phyloP scores from a whole-genome alignment of 2,797 vertebrate species.

The Thalassophryne amazonica region DNA sequence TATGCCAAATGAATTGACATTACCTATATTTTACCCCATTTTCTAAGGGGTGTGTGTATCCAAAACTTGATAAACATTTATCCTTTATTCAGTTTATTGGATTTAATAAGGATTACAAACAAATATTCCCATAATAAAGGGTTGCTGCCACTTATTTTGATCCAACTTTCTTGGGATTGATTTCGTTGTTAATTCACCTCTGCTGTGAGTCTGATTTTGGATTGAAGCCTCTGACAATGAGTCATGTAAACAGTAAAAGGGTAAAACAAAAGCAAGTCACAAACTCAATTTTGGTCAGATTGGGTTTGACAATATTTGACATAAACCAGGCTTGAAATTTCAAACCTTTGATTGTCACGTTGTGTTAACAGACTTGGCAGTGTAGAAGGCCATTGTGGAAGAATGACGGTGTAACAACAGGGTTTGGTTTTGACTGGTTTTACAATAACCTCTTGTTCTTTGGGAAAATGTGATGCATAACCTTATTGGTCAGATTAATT shows the following conservation, averaged over 20 bases:
- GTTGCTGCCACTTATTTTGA: constrained; percentile 16
- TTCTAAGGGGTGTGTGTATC: too few species aligned
- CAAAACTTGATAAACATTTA: too few species aligned
- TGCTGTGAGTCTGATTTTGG: constrained; percentile 22
- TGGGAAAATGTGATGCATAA: not conserved
- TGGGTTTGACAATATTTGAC: constrained; percentile 4
- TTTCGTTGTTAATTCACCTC: constrained; percentile 46
- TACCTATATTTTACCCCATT: too few species aligned
- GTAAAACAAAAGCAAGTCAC: constrained; percentile 32
- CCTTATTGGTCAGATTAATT: too few species aligned
- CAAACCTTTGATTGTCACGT: too few species aligned
- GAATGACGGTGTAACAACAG: not conserved
- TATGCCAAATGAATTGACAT: too few species aligned
- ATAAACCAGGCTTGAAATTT: constrained; percentile 5
- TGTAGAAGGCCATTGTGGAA: constrained; percentile 11
- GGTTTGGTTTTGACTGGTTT: not conserved
- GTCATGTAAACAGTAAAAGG: constrained; percentile 15
- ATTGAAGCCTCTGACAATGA: constrained; percentile 21
- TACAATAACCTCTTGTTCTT: not conserved
- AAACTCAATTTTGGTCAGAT: constrained; percentile 32
- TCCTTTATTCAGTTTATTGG: too few species aligned
- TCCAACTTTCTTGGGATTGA: constrained; percentile 30
- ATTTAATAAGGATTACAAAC: too few species aligned
- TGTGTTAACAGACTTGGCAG: constrained; percentile 27
- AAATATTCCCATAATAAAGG: not conserved